Percentiles rank a stretch among this genome's conserved stretches.
phyloP scores from a whole-genome alignment of 2,797 vertebrate species.

The Apogon hyalosoma region DNA sequence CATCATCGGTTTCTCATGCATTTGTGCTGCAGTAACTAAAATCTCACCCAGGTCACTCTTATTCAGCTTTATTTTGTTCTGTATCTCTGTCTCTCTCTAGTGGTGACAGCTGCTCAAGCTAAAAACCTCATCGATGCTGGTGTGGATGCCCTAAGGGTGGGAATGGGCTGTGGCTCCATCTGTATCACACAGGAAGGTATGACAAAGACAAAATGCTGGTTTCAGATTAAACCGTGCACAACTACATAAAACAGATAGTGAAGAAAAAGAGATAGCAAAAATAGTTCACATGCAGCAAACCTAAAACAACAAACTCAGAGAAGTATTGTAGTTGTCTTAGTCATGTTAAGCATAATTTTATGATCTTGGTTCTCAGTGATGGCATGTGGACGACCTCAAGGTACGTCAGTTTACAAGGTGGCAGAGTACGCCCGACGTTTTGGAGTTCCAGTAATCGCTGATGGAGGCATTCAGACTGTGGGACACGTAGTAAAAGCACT shows the following conservation, averaged over 20 bases:
- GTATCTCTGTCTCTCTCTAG: slow-evolving; percentile 72
- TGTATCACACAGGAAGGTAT: slow-evolving; percentile 96
- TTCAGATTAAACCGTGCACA: not conserved
- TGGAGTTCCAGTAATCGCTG: slow-evolving; percentile 93
- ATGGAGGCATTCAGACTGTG: slow-evolving; percentile 94
- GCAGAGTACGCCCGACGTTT: slow-evolving; percentile 94
- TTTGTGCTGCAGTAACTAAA: not conserved
- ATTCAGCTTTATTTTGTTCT: slow-evolving; percentile 10
- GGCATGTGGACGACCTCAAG: slow-evolving; percentile 93
- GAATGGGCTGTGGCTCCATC: slow-evolving; percentile 96
- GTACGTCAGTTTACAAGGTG: slow-evolving; percentile 94
- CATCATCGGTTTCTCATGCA: not conserved
- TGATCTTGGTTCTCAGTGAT: slow-evolving; percentile 83
- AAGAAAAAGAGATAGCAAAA: not conserved
- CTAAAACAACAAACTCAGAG: not conserved
- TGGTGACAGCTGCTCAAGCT: slow-evolving; percentile 95
- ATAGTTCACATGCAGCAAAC: not conserved
- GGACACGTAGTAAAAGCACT: slow-evolving; percentile 95
- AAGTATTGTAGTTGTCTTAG: not conserved
- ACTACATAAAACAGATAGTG: not conserved
- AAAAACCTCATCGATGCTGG: slow-evolving; percentile 96
- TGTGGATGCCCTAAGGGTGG: slow-evolving; percentile 92
- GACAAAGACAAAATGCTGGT: not conserved
- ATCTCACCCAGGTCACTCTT: not conserved
- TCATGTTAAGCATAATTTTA: not conserved